Evolutionary conservation across 64 coral and sea anemone genomes (phyloP).

Genomic region (Stichodactyla mertensii): DNA sequence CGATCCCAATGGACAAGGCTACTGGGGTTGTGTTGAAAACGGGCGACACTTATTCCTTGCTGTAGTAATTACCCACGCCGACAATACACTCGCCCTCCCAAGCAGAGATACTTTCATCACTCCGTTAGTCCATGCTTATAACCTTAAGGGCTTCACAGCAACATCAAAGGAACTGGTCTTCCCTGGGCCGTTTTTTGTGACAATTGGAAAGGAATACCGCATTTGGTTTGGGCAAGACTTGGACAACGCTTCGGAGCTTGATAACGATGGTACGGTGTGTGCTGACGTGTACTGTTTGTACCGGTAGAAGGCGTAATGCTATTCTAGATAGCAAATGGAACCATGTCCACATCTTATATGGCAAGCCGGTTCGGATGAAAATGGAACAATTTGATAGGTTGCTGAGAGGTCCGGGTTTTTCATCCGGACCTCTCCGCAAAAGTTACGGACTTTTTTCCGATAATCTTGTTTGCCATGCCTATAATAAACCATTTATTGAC

Average conservation of each 20-base stretch:
- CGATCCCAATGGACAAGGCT: not conserved
- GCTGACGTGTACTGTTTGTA: constrained; percentile 21
- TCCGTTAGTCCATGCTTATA: not conserved
- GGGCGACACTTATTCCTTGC: not conserved
- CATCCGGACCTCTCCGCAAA: too few species aligned
- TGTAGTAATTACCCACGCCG: not conserved
- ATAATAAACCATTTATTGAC: too few species aligned
- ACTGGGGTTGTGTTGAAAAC: not conserved
- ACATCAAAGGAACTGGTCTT: constrained; percentile 7
- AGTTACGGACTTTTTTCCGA: too few species aligned
- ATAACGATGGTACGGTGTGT: not conserved
- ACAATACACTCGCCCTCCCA: not conserved
- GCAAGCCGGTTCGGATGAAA: too few species aligned
- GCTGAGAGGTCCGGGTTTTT: too few species aligned
- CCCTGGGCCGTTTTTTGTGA: not conserved
- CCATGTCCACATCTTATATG: too few species aligned
- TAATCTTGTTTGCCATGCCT: too few species aligned
- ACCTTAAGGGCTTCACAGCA: not conserved
- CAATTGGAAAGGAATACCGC: not conserved
- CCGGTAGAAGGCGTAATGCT: not conserved
- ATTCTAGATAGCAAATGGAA: too few species aligned
- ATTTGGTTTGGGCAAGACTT: constrained; percentile 33
- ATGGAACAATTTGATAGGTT: too few species aligned
- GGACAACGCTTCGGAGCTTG: not conserved
- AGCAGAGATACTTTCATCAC: not conserved